Evolutionary conservation across 2,888 invertebrate genomes (phyloP).

Genomic region (Ectemnius cavifrons): DNA sequence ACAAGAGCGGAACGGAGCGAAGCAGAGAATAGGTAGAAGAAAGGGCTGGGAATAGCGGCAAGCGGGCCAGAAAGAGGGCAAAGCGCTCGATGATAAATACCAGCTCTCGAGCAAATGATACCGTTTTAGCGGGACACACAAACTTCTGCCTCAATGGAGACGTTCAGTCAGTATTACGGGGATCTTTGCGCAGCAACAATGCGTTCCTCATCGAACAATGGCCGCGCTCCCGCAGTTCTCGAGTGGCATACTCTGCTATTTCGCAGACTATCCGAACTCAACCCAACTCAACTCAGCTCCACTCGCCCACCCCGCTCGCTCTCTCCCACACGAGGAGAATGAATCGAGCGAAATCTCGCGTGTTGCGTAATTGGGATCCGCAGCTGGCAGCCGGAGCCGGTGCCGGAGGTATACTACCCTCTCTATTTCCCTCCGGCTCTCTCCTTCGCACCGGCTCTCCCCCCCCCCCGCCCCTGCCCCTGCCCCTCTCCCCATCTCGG

Average conservation of each 20-base stretch:
- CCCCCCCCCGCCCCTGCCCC: no score
- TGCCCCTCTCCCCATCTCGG: no score
- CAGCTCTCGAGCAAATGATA: no score
- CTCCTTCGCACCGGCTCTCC: no score
- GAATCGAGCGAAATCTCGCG: constrained; percentile 57
- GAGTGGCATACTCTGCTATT: constrained; percentile 36
- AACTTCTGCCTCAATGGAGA: no score
- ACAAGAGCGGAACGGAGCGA: no score
- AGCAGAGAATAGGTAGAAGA: no score
- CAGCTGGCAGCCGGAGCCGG: not conserved
- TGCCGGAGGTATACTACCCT: not conserved
- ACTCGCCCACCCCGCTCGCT: no score
- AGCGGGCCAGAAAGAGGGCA: no score
- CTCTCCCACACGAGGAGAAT: constrained; percentile 38
- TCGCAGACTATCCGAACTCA: constrained; percentile 38
- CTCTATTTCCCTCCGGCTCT: not conserved
- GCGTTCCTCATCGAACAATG: constrained; percentile 31
- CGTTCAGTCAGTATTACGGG: not conserved
- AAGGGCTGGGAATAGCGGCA: no score
- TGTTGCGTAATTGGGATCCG: constrained; percentile 46
- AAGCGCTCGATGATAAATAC: no score
- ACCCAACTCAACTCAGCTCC: constrained; percentile 29
- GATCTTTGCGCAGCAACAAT: constrained; percentile 3
- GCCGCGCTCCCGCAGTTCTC: constrained; percentile 30
- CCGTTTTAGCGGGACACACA: no score